Evolutionary conservation across 2,888 invertebrate species (phyloP).

Genomic region (Ptychoptera albimana): DNA sequence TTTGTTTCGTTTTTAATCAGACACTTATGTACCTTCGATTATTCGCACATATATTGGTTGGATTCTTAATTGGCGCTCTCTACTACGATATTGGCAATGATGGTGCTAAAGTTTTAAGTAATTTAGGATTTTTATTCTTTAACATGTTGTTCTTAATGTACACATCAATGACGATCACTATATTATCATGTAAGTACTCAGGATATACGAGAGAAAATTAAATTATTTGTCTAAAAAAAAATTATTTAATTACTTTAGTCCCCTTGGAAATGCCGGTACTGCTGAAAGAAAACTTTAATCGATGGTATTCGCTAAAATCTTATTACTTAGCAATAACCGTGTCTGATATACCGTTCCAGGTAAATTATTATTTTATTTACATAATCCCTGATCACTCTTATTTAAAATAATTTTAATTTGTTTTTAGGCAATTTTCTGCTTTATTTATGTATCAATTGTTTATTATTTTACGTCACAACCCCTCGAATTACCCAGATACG

Average conservation of each 20-base stretch:
- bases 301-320: constrained; percentile 90
- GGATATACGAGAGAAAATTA: background rate
- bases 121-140: constrained; percentile 93
- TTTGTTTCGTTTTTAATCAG: constrained; percentile 35
- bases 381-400: no score
- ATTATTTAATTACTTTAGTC: constrained; percentile 39
- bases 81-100: constrained; percentile 95
- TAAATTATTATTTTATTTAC: constrained; percentile 26
- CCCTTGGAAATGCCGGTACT: constrained; percentile 92
- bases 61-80: constrained; percentile 83
- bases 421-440: constrained; percentile 78
- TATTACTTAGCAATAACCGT: constrained; percentile 93
- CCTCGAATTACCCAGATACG: constrained; percentile 60
- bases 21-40: constrained; percentile 88
- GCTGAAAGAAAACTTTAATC: constrained; percentile 87
- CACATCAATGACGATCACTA: constrained; percentile 98
- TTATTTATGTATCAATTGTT: constrained; percentile 81
- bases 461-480: constrained; percentile 94
- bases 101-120: constrained; percentile 89
- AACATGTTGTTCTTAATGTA: constrained; percentile 98
- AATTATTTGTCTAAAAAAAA: constrained; percentile 1
- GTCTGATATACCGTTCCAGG: constrained; percentile 97
- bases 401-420: background rate
- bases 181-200: constrained; percentile 71
- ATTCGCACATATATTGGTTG: constrained; percentile 86